Conservation (phyloP, 2,113 vertebrate species). For the Sorex araneus region DNA sequence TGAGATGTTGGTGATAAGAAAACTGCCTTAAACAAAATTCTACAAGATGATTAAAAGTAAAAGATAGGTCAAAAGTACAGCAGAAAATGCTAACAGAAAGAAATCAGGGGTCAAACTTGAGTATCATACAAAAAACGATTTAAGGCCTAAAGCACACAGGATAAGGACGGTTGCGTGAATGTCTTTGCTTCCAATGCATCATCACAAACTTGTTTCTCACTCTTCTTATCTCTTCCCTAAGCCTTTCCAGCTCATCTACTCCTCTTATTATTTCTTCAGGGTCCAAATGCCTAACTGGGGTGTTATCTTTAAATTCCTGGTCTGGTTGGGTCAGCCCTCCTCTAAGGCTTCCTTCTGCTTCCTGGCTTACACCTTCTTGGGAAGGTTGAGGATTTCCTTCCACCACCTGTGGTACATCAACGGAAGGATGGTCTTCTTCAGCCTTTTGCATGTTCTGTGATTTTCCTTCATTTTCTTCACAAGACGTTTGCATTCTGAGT, state of each 20-base stretch:
- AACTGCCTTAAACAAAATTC: conserved; percentile 77
- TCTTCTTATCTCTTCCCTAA: conserved; percentile 86
- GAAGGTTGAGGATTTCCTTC: conserved; percentile 63
- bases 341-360: conserved; percentile 61
- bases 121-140: conserved; percentile 66
- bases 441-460: conserved; percentile 70
- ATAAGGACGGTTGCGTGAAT: conserved; percentile 81
- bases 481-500: conserved; percentile 78
- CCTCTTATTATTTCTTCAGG: conserved; percentile 83
- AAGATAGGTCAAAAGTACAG: conserved; percentile 72
- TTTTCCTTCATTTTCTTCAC: conserved; percentile 77
- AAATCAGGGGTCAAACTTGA: conserved; percentile 80
- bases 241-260: conserved; percentile 83
- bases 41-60: conserved; percentile 74
- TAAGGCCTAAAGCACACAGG: conserved; percentile 84
- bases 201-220: conserved; percentile 84
- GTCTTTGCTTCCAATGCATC: conserved; percentile 85
- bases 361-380: conserved; percentile 52
- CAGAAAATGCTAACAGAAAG: conserved; percentile 77
- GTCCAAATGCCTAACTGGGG: conserved; percentile 78
- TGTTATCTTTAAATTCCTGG: conserved; percentile 69
- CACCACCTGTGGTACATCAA: conserved; percentile 56
- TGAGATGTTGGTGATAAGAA: conserved; percentile 73
- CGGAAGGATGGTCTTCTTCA: conserved; percentile 63
- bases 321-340: conserved; percentile 27